Percentiles rank a stretch among this genome's conserved stretches.
phyloP scores from a whole-genome alignment of 92 coral and sea anemone genomes.

The Porites divaricata region DNA sequence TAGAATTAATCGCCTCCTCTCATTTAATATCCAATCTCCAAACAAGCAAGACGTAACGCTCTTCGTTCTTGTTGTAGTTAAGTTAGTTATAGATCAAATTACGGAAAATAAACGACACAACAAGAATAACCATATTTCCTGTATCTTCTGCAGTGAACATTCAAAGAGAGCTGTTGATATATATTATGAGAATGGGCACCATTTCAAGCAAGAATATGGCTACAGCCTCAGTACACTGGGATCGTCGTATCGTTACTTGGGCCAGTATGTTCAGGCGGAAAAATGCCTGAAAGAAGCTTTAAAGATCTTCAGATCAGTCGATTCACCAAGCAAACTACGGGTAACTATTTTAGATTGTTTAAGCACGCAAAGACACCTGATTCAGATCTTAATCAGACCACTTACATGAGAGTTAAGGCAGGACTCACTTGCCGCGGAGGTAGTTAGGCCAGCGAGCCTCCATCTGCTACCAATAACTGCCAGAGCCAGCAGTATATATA shows the following conservation, averaged over 20 bases:
- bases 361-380: too few relatives aligned
- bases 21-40: too few relatives aligned
- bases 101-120: not conserved
- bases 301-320: constrained; percentile 16
- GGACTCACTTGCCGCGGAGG: too few relatives aligned
- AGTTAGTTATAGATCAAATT: too few relatives aligned
- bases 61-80: too few relatives aligned
- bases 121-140: not conserved
- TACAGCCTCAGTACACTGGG: constrained; percentile 25
- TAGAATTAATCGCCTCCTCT: too few relatives aligned
- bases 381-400: too few relatives aligned
- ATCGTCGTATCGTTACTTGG: constrained; percentile 35
- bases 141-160: not conserved
- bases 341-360: not conserved
- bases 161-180: constrained; percentile 21
- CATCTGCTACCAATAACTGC: too few relatives aligned
- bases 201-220: constrained; percentile 24
- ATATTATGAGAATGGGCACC: not conserved
- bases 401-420: too few relatives aligned
- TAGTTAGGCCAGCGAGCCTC: too few relatives aligned
- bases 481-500: too few relatives aligned
- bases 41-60: too few relatives aligned
- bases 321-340: constrained; percentile 27
- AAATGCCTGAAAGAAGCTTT: constrained; percentile 10
- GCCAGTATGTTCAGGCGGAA: constrained; percentile 11